Evolutionary conservation across 35 echinoderm and acorn worm species (phyloP).

Genomic region (Heliocidaris tuberculata): DNA sequence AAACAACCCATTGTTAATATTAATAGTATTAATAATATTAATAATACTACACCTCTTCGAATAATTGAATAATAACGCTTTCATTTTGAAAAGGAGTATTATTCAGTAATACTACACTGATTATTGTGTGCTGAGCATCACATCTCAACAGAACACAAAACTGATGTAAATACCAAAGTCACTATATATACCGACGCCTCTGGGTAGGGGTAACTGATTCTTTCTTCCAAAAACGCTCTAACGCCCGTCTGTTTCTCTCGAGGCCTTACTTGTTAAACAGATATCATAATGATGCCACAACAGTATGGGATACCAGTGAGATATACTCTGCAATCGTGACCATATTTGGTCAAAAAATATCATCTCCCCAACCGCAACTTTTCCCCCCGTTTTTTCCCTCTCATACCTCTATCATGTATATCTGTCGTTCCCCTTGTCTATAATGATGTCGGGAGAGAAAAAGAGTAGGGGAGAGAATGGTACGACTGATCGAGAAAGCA

Average conservation of each 20-base stretch:
- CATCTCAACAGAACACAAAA: no score
- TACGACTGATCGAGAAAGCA: background rate
- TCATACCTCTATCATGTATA: background rate
- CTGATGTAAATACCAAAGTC: no score
- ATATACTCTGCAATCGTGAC: slow-evolving; percentile 20
- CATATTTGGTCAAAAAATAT: slow-evolving; percentile 44
- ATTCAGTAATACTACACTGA: no score
- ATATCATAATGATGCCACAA: background rate
- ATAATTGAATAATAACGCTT: no score
- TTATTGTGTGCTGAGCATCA: no score
- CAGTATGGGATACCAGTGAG: background rate
- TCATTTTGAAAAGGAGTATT: no score
- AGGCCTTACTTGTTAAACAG: background rate
- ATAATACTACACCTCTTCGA: no score
- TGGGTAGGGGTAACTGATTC: background rate
- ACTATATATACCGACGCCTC: no score
- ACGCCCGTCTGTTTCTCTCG: background rate
- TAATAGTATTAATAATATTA: no score
- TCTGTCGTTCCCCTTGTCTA: background rate
- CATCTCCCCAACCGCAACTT: slow-evolving; percentile 15
- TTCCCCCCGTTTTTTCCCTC: background rate
- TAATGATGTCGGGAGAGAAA: background rate
- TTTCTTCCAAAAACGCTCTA: background rate
- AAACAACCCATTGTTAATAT: no score
- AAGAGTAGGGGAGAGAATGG: no score